Evolutionary conservation across 2,113 vertebrate species (phyloP).

Genomic region (Notechis scutatus): DNA sequence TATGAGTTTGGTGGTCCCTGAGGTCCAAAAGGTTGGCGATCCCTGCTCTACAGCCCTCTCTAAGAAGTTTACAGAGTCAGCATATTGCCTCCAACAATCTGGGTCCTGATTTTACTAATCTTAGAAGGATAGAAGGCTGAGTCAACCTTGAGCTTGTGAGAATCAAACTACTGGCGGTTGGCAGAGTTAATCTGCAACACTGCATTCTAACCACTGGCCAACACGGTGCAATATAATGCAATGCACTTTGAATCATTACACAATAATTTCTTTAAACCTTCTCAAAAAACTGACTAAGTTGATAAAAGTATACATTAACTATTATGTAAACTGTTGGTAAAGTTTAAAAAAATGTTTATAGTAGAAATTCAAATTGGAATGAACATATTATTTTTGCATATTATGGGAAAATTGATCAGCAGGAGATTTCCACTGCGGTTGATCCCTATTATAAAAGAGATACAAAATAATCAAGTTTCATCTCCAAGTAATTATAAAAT

Average conservation of each 20-base stretch:
- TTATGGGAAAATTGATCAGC: not conserved
- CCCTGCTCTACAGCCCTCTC: too few relatives aligned
- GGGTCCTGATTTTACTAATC: too few relatives aligned
- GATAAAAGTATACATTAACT: not conserved
- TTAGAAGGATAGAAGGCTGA: too few relatives aligned
- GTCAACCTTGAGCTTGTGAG: too few relatives aligned
- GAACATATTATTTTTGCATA: not conserved
- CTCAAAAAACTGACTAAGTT: not conserved
- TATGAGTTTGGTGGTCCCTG: too few relatives aligned
- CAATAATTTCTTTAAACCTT: not conserved
- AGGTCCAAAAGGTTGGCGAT: too few relatives aligned
- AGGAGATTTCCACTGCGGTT: not conserved
- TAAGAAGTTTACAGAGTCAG: too few relatives aligned
- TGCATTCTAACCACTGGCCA: too few relatives aligned
- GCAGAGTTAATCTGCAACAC: too few relatives aligned
- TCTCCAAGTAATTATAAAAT: not conserved
- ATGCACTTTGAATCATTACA: not conserved
- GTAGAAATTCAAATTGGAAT: not conserved
- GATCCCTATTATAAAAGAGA: not conserved
- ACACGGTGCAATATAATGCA: not conserved
- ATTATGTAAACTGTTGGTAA: not conserved
- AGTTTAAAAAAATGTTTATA: not conserved
- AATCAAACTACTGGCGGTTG: too few relatives aligned
- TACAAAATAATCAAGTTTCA: not conserved
- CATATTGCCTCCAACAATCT: too few relatives aligned